These are phyloP conservation scores for Acleris cristana DNA, from an alignment of 2,888 invertebrate genomes.

Conservation along the genomic window DNA sequence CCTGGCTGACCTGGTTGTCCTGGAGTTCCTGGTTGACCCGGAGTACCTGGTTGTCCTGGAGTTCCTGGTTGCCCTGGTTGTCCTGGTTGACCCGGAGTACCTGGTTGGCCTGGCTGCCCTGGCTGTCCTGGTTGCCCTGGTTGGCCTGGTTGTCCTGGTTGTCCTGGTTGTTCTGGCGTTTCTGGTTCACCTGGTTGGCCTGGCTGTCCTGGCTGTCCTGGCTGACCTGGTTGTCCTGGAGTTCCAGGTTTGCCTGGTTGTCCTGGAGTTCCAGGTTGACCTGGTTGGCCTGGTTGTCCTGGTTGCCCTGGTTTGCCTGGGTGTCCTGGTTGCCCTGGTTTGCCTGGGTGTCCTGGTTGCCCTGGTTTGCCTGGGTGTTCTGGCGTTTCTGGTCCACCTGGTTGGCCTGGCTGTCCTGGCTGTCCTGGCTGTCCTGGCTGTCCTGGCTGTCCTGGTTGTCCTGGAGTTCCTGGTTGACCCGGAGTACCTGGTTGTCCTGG, in stretches of 20 bases:
- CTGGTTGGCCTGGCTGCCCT: too few species aligned
- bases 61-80: not conserved
- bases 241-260: too few species aligned
- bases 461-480: not conserved
- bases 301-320: not conserved
- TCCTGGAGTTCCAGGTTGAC: too few species aligned
- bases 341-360: too few species aligned
- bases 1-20: not conserved
- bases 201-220: not conserved
- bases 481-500: not conserved
- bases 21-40: too few species aligned
- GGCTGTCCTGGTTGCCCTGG: too few species aligned
- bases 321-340: not conserved
- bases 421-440: not conserved
- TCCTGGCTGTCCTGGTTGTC: too few species aligned
- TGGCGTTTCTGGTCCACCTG: too few species aligned
- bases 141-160: not conserved
- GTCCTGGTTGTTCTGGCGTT: not conserved
- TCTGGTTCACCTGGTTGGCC: not conserved
- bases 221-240: too few species aligned
- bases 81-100: too few species aligned
- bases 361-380: too few species aligned
- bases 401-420: not conserved
- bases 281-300: too few species aligned
- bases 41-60: not conserved